These are phyloP conservation scores for Epicampocera succincta DNA, from an alignment of 2,888 invertebrate genomes.

Conservation along the genomic window DNA sequence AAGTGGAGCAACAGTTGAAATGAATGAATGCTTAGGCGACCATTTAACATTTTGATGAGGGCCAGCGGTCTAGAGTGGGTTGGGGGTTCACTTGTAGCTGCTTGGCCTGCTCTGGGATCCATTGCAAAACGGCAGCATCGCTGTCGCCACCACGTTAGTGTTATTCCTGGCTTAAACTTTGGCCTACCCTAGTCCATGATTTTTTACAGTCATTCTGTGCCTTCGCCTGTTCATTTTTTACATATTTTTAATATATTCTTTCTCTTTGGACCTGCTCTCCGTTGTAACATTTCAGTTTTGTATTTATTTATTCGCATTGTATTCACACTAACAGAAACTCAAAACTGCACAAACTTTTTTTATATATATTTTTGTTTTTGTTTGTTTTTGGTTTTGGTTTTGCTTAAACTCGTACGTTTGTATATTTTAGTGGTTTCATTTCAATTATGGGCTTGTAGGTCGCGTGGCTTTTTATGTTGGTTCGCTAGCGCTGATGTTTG, in stretches of 20 bases:
- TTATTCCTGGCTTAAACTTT: not conserved
- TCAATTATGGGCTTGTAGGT: constrained; percentile 64
- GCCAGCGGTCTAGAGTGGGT: constrained; percentile 10
- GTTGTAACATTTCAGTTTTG: constrained; percentile 24
- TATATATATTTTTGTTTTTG: not conserved
- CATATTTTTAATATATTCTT: not conserved
- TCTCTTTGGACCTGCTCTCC: constrained; percentile 6
- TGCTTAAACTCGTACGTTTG: not conserved
- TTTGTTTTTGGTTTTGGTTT: too few species aligned
- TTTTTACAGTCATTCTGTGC: not conserved
- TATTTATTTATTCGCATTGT: constrained; percentile 32
- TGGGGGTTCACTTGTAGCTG: constrained; percentile 46
- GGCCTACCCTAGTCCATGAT: constrained; percentile 1
- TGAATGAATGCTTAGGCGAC: constrained; percentile 71
- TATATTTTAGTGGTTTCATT: constrained; percentile 55
- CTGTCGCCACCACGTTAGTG: constrained; percentile 2
- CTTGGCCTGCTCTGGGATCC: constrained; percentile 53
- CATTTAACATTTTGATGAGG: constrained; percentile 40
- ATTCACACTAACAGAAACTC: not conserved
- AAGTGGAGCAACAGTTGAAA: constrained; percentile 80
- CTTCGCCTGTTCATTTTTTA: constrained; percentile 2
- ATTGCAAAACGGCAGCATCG: not conserved
- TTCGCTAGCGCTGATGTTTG: constrained; percentile 53
- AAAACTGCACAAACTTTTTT: constrained; percentile 6
- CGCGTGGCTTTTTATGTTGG: constrained; percentile 65